Conservation (phyloP, 2,113 vertebrate genomes). For the Oreochromis aureus region DNA sequence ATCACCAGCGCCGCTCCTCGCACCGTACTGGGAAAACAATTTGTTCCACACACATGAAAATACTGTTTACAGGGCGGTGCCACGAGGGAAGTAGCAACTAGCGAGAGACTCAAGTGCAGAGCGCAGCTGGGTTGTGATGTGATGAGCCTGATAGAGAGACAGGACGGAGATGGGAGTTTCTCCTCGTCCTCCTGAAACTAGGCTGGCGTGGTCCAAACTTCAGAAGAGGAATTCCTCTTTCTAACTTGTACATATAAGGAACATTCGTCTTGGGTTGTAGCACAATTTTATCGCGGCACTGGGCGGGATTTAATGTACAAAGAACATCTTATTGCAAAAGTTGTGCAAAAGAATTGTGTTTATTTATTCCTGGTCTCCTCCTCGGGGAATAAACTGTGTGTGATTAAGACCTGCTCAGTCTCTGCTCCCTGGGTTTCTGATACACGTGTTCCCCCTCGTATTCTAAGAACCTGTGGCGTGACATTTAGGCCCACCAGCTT, state of each 20-base stretch:
- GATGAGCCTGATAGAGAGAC: background rate
- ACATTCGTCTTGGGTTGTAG: background rate
- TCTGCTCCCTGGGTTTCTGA: background rate
- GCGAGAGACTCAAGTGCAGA: background rate
- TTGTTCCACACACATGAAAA: background rate
- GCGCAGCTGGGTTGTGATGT: background rate
- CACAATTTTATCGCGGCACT: fast-evolving
- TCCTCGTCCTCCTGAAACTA: background rate
- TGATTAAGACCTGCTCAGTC: background rate
- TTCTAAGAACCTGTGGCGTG: background rate
- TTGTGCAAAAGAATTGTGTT: background rate
- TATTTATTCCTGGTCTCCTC: background rate
- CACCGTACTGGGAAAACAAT: background rate
- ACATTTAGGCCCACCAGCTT: background rate
- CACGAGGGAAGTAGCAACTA: background rate
- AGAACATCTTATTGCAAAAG: background rate
- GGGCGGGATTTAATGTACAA: fast-evolving
- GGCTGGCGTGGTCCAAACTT: fast-evolving
- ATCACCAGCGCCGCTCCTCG: fast-evolving
- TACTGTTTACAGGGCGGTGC: background rate
- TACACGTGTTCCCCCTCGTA: background rate
- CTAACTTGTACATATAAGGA: background rate
- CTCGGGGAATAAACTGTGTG: fast-evolving
- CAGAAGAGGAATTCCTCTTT: background rate
- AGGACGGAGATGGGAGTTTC: background rate